Conservation (phyloP, 2,888 invertebrate species). For the Eustalomyia histrio region DNA sequence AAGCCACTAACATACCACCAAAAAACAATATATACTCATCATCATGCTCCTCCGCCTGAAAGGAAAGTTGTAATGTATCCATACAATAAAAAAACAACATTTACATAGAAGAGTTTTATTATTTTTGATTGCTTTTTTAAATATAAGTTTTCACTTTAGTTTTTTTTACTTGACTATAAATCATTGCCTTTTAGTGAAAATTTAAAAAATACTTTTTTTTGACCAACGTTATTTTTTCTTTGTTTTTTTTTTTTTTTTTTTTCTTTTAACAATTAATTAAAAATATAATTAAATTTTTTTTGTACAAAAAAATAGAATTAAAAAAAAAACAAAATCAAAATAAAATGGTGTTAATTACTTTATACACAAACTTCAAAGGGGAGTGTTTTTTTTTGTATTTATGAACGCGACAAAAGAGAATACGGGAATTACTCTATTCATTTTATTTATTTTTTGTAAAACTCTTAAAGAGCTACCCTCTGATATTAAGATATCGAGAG, state of each 20-base stretch:
- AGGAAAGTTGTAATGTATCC: conserved; percentile 30
- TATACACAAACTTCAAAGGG: conserved; percentile 57
- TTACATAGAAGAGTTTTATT: conserved; percentile 66
- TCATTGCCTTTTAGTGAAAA: conserved; percentile 56
- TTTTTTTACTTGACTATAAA: conserved; percentile 59
- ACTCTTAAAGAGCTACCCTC: conserved; percentile 47
- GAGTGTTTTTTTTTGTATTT: conserved; percentile 23
- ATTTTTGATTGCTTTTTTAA: conserved; percentile 64
- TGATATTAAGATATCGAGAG: conserved; percentile 38
- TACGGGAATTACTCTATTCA: too few relatives aligned
- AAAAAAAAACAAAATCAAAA: conserved; percentile 34
- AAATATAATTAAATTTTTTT: conserved; percentile 53
- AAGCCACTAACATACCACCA: conserved; percentile 61
- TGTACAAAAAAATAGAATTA: conserved; percentile 49
- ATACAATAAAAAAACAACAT: conserved; percentile 54
- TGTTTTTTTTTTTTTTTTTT: conserved; percentile 28
- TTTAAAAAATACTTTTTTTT: conserved; percentile 63
- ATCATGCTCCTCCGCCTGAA: conserved; percentile 48
- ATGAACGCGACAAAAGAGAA: conserved; percentile 29
- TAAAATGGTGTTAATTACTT: conserved; percentile 45
- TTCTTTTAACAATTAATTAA: conserved; percentile 63
- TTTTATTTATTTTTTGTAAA: conserved; percentile 12
- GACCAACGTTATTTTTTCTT: conserved; percentile 53
- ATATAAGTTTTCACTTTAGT: conserved; percentile 59
- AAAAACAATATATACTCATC: conserved; percentile 32